Percentiles rank a stretch among this genome's conserved stretches.
These are phyloP conservation scores for Drosophila merina DNA, from an alignment of 2,888 invertebrate genomes.

Conservation along the genomic window DNA sequence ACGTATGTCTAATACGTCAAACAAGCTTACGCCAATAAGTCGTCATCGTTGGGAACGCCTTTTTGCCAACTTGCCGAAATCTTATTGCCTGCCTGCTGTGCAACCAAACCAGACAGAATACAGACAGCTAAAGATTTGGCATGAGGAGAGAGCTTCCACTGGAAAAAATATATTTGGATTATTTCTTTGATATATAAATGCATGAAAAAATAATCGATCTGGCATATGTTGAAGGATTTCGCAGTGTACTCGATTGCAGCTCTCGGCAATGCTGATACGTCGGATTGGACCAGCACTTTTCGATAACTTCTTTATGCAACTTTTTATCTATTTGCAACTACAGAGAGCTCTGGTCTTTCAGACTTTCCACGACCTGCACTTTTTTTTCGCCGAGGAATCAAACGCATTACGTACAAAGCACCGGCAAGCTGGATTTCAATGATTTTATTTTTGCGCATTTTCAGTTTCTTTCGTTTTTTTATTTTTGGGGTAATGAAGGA, in stretches of 20 bases:
- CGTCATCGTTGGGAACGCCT: conserved; percentile 59
- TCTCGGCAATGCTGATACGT: conserved; percentile 41
- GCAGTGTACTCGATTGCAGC: conserved; percentile 18
- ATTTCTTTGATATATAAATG: neutral
- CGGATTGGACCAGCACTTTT: conserved; percentile 60
- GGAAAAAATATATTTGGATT: neutral
- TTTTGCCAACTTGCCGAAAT: conserved; percentile 55
- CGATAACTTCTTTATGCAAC: conserved; percentile 77
- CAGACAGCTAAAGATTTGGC: neutral
- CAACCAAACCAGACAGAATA: conserved; percentile 47
- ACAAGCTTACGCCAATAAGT: conserved; percentile 77
- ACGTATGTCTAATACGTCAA: conserved; percentile 73
- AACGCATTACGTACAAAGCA: conserved; percentile 76
- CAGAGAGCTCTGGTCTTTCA: conserved; percentile 25
- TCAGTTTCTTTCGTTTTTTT: conserved; percentile 38
- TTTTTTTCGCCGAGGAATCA: conserved; percentile 66
- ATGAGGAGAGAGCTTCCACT: neutral
- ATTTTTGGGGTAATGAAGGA: conserved; percentile 70
- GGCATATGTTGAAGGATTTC: neutral
- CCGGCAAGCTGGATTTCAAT: conserved; percentile 66
- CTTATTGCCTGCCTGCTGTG: conserved; percentile 59
- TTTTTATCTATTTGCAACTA: conserved; percentile 64
- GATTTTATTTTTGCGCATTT: conserved; percentile 78
- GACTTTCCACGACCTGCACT: conserved; percentile 43
- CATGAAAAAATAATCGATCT: neutral